Evolutionary conservation across 2,888 invertebrate species (phyloP), one percentile per base, ranked within the genome.

Genomic region (Imbricaverruca yamaguchii): DNA sequence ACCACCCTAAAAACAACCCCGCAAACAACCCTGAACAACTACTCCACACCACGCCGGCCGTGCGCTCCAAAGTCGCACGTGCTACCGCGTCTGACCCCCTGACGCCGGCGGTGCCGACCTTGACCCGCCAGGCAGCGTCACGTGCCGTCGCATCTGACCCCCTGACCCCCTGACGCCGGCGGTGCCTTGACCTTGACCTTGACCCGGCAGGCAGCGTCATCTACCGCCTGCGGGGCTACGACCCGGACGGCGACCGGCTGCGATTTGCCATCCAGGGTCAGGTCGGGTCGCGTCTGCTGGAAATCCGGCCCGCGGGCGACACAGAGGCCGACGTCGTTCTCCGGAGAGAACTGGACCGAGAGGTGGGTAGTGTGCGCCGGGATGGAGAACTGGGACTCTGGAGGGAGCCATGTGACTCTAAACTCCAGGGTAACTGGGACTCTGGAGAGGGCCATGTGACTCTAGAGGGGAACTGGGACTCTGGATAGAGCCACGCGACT

Each of bases 271-370:
- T 95, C 86, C 92, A 93, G 84, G 92, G 94, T 85, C 84, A 86
- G 21, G 90, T 92, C 80, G 94, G 93, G 85, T 93, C 93, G 88
- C 93, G 94, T 87, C 91, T 96, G 84, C 91, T 96, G 87, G 91
- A 92, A 87, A 92, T 96, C 85, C 93, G 95, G 89, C 93, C 92
- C 88, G 90, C 91, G 85, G 92, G 92, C 85, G 89, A 91, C 85
- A 93, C 92, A 87, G 94, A 95, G 90, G 96, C 96, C 85, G 92
- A 94, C 88, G 91, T 96, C 86, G 94, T 93, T 88, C 90, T 96
- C 87, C 92, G 93, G 88, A 94, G 93, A 89, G 92, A 94, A 89
- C 90, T 96, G 86, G 96, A 96, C 89, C 91, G 96, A 88, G 96
- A 96, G 91, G 94, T 94, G 88, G 88, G 83, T 81, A 82, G 25